Conservation (phyloP, 1,140 invertebrate species). For the Ericerus pela region DNA sequence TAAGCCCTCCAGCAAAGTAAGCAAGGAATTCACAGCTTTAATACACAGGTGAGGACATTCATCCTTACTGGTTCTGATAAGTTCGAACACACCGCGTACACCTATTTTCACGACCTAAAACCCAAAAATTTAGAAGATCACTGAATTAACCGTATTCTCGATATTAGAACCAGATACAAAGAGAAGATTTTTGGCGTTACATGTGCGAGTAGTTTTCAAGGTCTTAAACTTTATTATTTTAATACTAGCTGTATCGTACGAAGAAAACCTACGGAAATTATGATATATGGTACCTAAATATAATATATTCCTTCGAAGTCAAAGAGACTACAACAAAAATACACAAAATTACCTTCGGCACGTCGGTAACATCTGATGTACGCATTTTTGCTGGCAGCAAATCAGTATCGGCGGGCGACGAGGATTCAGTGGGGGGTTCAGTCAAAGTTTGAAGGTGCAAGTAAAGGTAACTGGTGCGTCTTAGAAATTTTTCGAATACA, state of each 20-base stretch:
- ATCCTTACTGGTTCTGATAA: conserved; percentile 70
- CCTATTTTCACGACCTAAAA: conserved; percentile 85
- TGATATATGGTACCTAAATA: no score
- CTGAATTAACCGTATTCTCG: no score
- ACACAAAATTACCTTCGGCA: background rate
- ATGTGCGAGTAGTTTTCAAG: no score
- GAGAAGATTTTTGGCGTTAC: no score
- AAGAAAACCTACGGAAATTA: no score
- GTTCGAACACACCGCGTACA: conserved; percentile 73
- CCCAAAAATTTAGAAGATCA: no score
- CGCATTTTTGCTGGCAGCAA: background rate
- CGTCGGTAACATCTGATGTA: background rate
- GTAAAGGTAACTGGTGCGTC: background rate
- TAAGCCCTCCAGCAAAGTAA: conserved; percentile 83
- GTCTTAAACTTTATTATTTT: no score
- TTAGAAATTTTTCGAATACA: conserved; percentile 6
- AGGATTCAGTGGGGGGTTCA: background rate
- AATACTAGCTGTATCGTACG: no score
- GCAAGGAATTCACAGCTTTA: conserved; percentile 65
- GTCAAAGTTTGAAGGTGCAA: background rate
- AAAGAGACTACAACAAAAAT: background rate
- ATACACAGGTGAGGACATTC: conserved; percentile 71
- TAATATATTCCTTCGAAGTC: no score
- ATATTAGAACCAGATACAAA: no score
- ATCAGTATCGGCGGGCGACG: background rate